These are phyloP conservation scores for Isurus oxyrinchus DNA, from an alignment of 2,113 vertebrate genomes.

Conservation along the genomic window DNA sequence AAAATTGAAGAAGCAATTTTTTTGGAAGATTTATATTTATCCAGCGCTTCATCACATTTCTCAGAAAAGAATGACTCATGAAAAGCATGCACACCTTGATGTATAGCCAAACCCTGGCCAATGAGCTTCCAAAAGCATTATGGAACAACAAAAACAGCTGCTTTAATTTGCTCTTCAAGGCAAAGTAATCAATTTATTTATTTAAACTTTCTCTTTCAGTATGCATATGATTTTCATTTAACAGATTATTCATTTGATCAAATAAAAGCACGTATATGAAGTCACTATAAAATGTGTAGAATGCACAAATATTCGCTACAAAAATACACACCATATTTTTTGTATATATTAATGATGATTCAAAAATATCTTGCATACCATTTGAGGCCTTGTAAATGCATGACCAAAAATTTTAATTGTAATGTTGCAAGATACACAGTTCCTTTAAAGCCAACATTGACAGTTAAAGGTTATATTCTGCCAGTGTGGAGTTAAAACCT, in stretches of 20 bases:
- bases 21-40: not conserved
- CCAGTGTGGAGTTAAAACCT: not conserved
- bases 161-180: not conserved
- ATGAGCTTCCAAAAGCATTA: not conserved
- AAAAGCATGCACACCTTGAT: not conserved
- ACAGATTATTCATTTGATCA: not conserved
- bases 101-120: not conserved
- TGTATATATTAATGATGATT: not conserved
- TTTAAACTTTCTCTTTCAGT: not conserved
- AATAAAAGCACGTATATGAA: not conserved
- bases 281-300: not conserved
- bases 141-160: not conserved
- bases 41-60: not conserved
- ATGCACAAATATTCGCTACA: not conserved
- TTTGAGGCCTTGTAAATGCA: not conserved
- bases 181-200: not conserved
- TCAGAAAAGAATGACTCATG: not conserved
- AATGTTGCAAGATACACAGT: not conserved
- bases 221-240: not conserved
- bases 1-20: not conserved
- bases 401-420: not conserved
- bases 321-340: not conserved
- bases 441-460: not conserved
- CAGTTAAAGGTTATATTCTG: not conserved
- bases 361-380: not conserved